phyloP scores from a whole-genome alignment of 2,888 invertebrate genomes.

The Adineta ricciae region DNA sequence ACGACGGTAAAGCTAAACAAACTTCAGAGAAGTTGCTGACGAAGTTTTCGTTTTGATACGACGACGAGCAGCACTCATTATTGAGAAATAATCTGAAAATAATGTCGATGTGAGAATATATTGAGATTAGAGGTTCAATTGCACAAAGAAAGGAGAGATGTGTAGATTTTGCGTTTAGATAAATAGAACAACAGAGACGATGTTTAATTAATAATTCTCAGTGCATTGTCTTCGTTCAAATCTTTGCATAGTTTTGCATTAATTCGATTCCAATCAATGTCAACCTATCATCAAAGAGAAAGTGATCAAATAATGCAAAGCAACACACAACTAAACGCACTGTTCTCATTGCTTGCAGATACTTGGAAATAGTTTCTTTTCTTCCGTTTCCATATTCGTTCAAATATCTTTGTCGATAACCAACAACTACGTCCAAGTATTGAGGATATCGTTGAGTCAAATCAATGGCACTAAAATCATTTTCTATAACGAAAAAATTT shows the following conservation, averaged over 20 bases:
- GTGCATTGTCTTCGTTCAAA: constrained; percentile 33
- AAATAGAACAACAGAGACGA: neutral
- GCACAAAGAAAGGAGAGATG: no score
- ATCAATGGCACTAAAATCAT: constrained; percentile 59
- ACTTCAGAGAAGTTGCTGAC: neutral
- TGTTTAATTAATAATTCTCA: neutral
- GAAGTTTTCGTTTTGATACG: neutral
- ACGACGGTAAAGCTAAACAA: neutral
- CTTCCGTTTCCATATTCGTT: constrained; percentile 50
- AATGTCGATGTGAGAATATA: no score
- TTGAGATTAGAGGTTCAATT: no score
- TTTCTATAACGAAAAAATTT: no score
- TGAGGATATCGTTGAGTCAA: constrained; percentile 64
- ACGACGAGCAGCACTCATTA: neutral
- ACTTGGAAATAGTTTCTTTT: constrained; percentile 50
- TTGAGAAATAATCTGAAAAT: neutral
- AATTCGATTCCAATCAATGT: constrained; percentile 53
- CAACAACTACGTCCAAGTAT: constrained; percentile 64
- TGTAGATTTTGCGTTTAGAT: no score
- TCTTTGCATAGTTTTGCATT: constrained; percentile 50
- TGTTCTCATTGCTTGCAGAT: constrained; percentile 46
- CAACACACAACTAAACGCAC: constrained; percentile 36
- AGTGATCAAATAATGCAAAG: neutral
- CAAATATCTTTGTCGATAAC: constrained; percentile 60
- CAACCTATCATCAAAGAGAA: constrained; percentile 42